These are phyloP conservation scores for Dascillus cervinus DNA, from an alignment of 2,888 invertebrate species.

Conservation along the genomic window DNA sequence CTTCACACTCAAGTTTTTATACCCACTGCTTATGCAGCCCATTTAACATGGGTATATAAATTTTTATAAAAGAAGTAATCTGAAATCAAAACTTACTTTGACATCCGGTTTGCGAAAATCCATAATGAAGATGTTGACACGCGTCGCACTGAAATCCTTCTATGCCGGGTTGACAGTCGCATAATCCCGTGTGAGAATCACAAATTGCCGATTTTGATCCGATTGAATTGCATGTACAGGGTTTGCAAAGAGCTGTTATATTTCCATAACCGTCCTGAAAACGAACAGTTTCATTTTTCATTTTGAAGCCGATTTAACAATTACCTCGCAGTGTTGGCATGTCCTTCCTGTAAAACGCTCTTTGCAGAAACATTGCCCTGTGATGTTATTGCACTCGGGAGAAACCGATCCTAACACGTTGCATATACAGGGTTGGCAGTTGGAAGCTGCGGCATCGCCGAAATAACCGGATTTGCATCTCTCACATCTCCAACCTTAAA, in stretches of 20 bases:
- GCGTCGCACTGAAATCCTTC: constrained; percentile 68
- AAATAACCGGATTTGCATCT: constrained; percentile 59
- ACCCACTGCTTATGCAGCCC: no score
- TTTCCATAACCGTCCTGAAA: constrained; percentile 60
- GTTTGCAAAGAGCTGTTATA: constrained; percentile 67
- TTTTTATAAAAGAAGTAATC: no score
- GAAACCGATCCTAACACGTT: constrained; percentile 64
- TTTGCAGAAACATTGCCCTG: constrained; percentile 71
- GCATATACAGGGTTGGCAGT: constrained; percentile 72
- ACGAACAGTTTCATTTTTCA: neutral
- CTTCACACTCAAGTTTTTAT: no score
- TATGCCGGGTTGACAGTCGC: constrained; percentile 70
- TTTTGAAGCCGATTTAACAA: constrained; percentile 9
- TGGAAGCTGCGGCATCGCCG: constrained; percentile 54
- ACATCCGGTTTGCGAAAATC: constrained; percentile 58
- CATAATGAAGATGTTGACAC: constrained; percentile 66
- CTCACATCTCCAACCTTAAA: constrained; percentile 56
- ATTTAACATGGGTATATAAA: no score
- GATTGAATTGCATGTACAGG: constrained; percentile 67
- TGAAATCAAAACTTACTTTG: constrained; percentile 54
- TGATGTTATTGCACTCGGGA: constrained; percentile 59
- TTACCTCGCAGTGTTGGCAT: constrained; percentile 59
- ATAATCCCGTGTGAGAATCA: constrained; percentile 68
- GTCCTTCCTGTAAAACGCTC: constrained; percentile 62
- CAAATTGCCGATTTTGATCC: constrained; percentile 66